A percentile compares a stretch with the other conserved stretches of the same genome.
phyloP scores from a whole-genome alignment of 2,113 vertebrate genomes.

The Camelus bactrianus region DNA sequence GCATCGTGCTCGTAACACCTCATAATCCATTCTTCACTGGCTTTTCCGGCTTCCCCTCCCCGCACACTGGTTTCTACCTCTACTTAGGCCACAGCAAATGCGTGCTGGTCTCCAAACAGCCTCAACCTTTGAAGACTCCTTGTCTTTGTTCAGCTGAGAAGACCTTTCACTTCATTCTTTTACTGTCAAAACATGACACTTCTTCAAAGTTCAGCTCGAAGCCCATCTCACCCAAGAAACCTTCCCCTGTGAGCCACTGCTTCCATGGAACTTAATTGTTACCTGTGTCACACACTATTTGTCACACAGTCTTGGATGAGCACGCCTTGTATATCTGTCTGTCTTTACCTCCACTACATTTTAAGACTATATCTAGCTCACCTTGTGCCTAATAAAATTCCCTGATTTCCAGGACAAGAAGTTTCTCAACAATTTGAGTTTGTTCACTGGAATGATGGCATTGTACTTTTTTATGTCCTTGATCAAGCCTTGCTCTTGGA shows the following conservation, averaged over 20 bases:
- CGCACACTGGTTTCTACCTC: background rate
- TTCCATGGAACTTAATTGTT: background rate
- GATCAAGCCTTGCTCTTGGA: background rate
- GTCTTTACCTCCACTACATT: background rate
- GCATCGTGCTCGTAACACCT: background rate
- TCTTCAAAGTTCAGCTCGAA: background rate
- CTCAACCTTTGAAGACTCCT: background rate
- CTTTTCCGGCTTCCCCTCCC: background rate
- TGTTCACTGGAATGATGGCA: background rate
- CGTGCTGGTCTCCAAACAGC: background rate
- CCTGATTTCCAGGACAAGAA: background rate
- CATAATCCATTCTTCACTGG: too few species aligned
- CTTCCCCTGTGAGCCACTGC: background rate
- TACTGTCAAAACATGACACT: background rate
- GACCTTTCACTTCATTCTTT: background rate
- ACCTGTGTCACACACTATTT: background rate
- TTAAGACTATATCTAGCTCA: background rate
- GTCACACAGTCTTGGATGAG: background rate
- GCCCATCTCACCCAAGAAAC: constrained; percentile 10
- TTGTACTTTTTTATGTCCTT: background rate
- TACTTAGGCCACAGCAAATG: background rate
- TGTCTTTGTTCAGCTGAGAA: background rate
- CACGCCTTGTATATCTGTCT: background rate
- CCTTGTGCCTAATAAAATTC: background rate
- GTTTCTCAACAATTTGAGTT: background rate